phyloP scores from a whole-genome alignment of 1,140 invertebrate species.

The Hycleus phaleratus region DNA sequence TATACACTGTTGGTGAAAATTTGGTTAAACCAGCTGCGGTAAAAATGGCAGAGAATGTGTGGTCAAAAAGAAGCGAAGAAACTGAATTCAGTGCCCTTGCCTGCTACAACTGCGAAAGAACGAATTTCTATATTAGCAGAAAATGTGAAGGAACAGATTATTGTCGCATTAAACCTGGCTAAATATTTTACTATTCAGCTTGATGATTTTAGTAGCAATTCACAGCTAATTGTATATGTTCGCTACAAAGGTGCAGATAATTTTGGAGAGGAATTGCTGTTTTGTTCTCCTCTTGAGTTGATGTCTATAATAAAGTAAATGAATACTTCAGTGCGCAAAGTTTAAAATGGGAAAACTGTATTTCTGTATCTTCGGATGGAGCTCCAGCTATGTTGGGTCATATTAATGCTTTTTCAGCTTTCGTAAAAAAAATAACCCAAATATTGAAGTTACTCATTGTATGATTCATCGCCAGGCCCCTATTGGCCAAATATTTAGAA shows the following conservation, averaged over 20 bases:
- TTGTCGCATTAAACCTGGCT: slow-evolving; percentile 17
- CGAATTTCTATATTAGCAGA: slow-evolving; percentile 13
- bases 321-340: slow-evolving; percentile 18
- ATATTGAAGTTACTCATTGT: slow-evolving; percentile 26
- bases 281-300: slow-evolving; percentile 4
- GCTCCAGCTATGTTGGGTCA: slow-evolving; percentile 8
- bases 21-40: slow-evolving; percentile 22
- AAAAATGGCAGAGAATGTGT: slow-evolving; percentile 18
- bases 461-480: slow-evolving; percentile 23
- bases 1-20: slow-evolving; percentile 23
- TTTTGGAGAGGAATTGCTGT: slow-evolving; percentile 18
- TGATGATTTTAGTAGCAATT: slow-evolving; percentile 19
- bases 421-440: slow-evolving; percentile 18
- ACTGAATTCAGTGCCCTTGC: slow-evolving; percentile 26
- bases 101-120: slow-evolving; percentile 18
- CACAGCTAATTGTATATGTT: slow-evolving; percentile 22
- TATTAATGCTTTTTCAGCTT: slow-evolving; percentile 9
- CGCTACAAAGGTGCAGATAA: slow-evolving; percentile 23
- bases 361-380: not conserved
- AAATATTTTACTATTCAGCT: slow-evolving; percentile 11
- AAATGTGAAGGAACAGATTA: slow-evolving; percentile 22
- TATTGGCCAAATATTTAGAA: slow-evolving; percentile 22
- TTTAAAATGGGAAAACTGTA: slow-evolving; percentile 17
- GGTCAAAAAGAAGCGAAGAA: slow-evolving; percentile 21
- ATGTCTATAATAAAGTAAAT: slow-evolving; percentile 18